Evolutionary conservation across 2,888 invertebrate genomes (phyloP).

Genomic region (Polydrusus tereticollis): DNA sequence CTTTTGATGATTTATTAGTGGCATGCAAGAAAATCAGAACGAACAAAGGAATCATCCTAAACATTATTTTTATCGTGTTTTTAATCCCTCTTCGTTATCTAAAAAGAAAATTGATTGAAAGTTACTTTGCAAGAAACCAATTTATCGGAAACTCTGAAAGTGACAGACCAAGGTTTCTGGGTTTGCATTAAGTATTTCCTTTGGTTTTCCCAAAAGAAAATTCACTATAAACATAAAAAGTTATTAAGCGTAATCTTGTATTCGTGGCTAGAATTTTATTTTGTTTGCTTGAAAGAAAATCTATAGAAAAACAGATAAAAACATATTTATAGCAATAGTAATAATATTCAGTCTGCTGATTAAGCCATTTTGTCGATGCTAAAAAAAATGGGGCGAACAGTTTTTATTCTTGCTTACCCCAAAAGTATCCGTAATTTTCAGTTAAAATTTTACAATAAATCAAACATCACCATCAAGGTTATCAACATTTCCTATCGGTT

Average conservation of each 20-base stretch:
- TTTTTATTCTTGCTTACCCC: too few relatives aligned
- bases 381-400: too few relatives aligned
- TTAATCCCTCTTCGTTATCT: conserved; percentile 11
- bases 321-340: not conserved
- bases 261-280: not conserved
- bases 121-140: conserved; percentile 11
- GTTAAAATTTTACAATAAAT: too few relatives aligned
- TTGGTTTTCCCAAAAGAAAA: not conserved
- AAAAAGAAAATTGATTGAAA: conserved; percentile 21
- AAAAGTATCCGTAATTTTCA: too few relatives aligned
- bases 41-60: not conserved
- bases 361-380: too few relatives aligned
- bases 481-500: too few relatives aligned
- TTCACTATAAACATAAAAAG: not conserved
- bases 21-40: conserved; percentile 6
- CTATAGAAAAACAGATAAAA: not conserved
- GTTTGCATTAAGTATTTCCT: not conserved
- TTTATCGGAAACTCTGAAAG: conserved; percentile 7
- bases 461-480: too few relatives aligned
- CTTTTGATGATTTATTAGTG: not conserved
- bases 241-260: not conserved
- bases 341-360: too few relatives aligned
- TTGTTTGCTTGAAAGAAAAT: not conserved
- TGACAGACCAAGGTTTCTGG: not conserved
- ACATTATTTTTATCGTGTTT: conserved; percentile 16